Evolutionary conservation across 2,888 invertebrate species (phyloP), one percentile per base, ranked within the genome.

Genomic region (Cosmia trapezina): DNA sequence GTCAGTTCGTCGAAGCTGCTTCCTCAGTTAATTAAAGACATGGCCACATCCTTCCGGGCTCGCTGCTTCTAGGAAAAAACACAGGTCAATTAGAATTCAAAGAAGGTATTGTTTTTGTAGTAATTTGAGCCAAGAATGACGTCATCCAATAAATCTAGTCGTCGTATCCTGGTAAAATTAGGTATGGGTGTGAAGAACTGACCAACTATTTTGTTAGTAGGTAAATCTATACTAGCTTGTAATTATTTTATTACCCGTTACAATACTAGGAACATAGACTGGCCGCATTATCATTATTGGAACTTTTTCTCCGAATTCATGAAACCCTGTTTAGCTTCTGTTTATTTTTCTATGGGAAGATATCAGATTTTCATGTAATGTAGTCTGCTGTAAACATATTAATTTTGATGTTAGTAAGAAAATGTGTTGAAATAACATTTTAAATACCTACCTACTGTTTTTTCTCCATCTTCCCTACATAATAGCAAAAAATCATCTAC

Each of bases 31-130:
- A 81, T 80, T 82, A 72, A 76, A 76, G 41, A 83, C 56, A 76
- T 76, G 81, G 83, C 67, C 71, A 76, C 76, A 83, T 83, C 84
- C 84, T 83, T 83, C 80, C 81, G 81, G 77, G 45, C 77, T 56
- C 57, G 59, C 4, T 66, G 49, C 47, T 85, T 82, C 80, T 85
- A 80, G 54, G 78, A 85, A 83, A 73, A 41, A 62, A 63, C 54
- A 80, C 60, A 41, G 28, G 28, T 33, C 70, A 81, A 83, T 85
- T 85, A 83, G 45, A 81, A 84, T 84, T 81, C 80, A 81, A 79
- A 74, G 70, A 76, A 81, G 81, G 73, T 75, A 70, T 77, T 85
- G 84, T 85, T 85, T 85, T 85, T 85, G 79, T 81, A 63, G 79
- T 81, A 84, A 84, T 85, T 83, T 81, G 70, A 79, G 59, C 69